These are phyloP conservation scores for Willisornis vidua DNA, from an alignment of 2,113 vertebrate species.

Conservation along the genomic window DNA sequence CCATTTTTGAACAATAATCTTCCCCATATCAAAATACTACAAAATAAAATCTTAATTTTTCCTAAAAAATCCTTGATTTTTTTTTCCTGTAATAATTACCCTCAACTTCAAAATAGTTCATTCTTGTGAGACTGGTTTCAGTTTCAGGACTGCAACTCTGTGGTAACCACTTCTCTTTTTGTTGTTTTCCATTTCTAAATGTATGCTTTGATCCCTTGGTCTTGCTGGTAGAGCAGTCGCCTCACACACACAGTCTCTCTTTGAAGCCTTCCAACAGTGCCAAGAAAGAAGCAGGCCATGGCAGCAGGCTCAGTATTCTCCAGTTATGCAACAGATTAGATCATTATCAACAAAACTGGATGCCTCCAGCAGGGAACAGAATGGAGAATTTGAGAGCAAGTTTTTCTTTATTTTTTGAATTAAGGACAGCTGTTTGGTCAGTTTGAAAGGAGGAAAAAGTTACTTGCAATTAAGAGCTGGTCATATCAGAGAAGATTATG, in stretches of 20 bases:
- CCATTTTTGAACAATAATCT: background rate
- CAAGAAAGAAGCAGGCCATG: conserved; percentile 51
- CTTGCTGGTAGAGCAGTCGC: conserved; percentile 43
- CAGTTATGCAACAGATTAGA: conserved; percentile 62
- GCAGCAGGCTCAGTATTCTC: conserved; percentile 39
- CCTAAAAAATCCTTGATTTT: background rate
- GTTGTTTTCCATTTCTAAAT: conserved; percentile 52
- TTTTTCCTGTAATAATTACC: background rate
- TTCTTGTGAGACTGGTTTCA: background rate
- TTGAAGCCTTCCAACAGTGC: conserved; percentile 53
- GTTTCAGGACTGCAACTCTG: conserved; percentile 10
- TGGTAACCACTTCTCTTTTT: background rate
- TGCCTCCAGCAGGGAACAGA: conserved; percentile 46
- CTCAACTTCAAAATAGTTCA: background rate
- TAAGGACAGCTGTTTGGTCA: background rate
- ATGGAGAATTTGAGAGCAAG: background rate
- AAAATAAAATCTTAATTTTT: background rate
- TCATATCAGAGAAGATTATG: background rate
- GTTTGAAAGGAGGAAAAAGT: background rate
- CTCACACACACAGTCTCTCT: conserved; percentile 31
- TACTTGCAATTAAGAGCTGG: background rate
- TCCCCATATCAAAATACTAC: background rate
- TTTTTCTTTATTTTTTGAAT: background rate
- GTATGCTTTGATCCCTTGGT: conserved; percentile 31
- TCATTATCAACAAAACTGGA: conserved; percentile 58